Evolutionary conservation across 2,113 vertebrate species (phyloP).

Genomic region (Phocoena phocoena): DNA sequence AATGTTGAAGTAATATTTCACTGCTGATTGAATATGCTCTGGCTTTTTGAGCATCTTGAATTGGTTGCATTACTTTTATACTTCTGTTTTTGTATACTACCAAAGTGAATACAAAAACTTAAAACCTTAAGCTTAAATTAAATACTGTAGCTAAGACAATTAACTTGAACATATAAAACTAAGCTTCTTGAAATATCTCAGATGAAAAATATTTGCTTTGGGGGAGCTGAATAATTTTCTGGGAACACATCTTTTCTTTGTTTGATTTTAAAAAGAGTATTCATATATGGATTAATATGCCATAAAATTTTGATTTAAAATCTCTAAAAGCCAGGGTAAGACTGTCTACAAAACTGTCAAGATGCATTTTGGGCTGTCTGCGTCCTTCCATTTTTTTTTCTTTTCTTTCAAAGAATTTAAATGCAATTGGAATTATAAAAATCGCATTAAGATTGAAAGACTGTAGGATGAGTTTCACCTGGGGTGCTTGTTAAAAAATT

Average conservation of each 20-base stretch:
- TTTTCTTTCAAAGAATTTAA: slow-evolving; percentile 67
- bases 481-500: slow-evolving; percentile 49
- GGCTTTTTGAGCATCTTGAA: not conserved
- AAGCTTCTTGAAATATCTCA: slow-evolving; percentile 44
- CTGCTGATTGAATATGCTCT: not conserved
- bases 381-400: not conserved
- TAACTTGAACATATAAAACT: slow-evolving; percentile 37
- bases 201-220: slow-evolving; percentile 37
- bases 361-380: slow-evolving; percentile 23
- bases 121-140: slow-evolving; percentile 55
- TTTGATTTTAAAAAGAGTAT: slow-evolving; percentile 34
- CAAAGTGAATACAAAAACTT: slow-evolving; percentile 31
- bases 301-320: slow-evolving; percentile 62
- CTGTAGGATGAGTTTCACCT: slow-evolving; percentile 63
- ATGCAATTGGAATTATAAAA: slow-evolving; percentile 56
- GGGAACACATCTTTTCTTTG: slow-evolving; percentile 26
- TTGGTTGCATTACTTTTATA: slow-evolving; percentile 47
- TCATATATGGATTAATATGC: slow-evolving; percentile 38
- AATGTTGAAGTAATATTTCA: not conserved
- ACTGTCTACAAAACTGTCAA: slow-evolving; percentile 55
- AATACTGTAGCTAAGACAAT: not conserved
- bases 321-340: slow-evolving; percentile 35
- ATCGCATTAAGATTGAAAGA: slow-evolving; percentile 62
- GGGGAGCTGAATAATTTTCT: slow-evolving; percentile 43
- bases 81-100: slow-evolving; percentile 28